Evolutionary conservation across 1,140 invertebrate species (phyloP).

Genomic region (Pachypeltis micranthus): DNA sequence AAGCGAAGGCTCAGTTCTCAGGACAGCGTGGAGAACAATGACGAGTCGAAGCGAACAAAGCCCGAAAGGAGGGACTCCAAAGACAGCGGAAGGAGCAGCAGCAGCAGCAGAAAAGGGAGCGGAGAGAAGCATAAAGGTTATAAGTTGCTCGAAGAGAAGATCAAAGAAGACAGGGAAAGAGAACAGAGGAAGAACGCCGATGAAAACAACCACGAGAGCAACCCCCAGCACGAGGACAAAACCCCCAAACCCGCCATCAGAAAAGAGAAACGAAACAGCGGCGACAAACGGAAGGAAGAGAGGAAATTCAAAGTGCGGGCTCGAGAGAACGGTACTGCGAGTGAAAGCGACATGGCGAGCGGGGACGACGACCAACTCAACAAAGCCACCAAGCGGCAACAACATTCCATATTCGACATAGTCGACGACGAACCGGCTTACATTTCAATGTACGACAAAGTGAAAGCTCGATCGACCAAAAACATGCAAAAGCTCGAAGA

Average conservation of each 20-base stretch:
- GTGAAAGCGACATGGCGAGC: slow-evolving; percentile 38
- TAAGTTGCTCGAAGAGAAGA: slow-evolving; percentile 43
- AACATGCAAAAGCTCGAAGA: slow-evolving; percentile 84
- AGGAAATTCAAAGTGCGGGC: slow-evolving; percentile 27
- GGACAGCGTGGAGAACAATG: slow-evolving; percentile 51
- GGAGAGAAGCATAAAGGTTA: slow-evolving; percentile 36
- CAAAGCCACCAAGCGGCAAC: slow-evolving; percentile 48
- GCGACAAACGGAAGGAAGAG: slow-evolving; percentile 26
- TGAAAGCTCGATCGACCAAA: slow-evolving; percentile 86
- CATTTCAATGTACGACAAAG: slow-evolving; percentile 97
- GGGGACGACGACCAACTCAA: slow-evolving; percentile 56
- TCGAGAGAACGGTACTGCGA: slow-evolving; percentile 28
- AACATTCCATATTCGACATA: slow-evolving; percentile 82
- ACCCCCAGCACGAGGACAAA: slow-evolving; percentile 15
- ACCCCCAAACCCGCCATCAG: slow-evolving; percentile 13
- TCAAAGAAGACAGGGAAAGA: slow-evolving; percentile 41
- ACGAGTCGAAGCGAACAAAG: slow-evolving; percentile 59
- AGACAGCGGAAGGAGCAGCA: slow-evolving; percentile 38
- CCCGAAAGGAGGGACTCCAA: slow-evolving; percentile 57
- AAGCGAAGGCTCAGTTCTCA: slow-evolving; percentile 67
- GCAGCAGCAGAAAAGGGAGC: slow-evolving; percentile 27
- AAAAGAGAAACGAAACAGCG: slow-evolving; percentile 26
- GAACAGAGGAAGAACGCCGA: slow-evolving; percentile 25
- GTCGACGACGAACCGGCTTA: slow-evolving; percentile 80
- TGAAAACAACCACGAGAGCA: slow-evolving; percentile 6